A percentile compares a stretch with the other conserved stretches of the same genome.
These are phyloP conservation scores for Phycodurus eques DNA, from an alignment of 2,113 vertebrate species.

Conservation along the genomic window DNA sequence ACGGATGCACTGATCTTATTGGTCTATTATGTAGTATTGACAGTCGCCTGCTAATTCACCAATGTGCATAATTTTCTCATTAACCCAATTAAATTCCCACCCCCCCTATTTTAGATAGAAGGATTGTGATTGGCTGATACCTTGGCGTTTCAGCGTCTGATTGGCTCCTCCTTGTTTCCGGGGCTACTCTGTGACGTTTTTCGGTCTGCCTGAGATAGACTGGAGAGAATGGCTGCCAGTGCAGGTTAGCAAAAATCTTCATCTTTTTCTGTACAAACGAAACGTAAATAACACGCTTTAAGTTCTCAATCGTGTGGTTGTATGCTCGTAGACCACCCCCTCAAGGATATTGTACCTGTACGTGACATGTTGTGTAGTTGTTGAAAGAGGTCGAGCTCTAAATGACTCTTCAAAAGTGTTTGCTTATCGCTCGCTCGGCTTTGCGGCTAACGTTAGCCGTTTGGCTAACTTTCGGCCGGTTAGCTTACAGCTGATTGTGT, in stretches of 20 bases:
- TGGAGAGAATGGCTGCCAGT: constrained; percentile 94
- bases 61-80: not conserved
- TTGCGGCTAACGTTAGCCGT: constrained; percentile 52
- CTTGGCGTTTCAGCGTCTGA: constrained; percentile 25
- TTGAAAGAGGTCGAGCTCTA: constrained; percentile 25
- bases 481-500: constrained; percentile 71
- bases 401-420: constrained; percentile 57
- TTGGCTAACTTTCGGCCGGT: constrained; percentile 62
- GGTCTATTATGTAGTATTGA: not conserved
- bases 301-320: constrained; percentile 25
- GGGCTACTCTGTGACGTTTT: constrained; percentile 70
- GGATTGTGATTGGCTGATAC: constrained; percentile 52
- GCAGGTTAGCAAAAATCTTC: constrained; percentile 84
- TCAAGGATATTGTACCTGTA: not conserved
- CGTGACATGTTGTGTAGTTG: constrained; percentile 25
- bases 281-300: constrained; percentile 31
- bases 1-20: not conserved
- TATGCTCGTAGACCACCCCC: not conserved
- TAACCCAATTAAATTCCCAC: not conserved
- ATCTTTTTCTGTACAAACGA: constrained; percentile 55
- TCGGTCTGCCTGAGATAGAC: constrained; percentile 71
- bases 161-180: constrained; percentile 76
- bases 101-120: constrained; percentile 28
- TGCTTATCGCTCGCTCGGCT: constrained; percentile 46
- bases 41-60: not conserved